Percentiles rank a stretch among this genome's conserved stretches.
Conservation (phyloP, 35 echinoderm and acorn worm species). For the Apostichopus californicus region DNA sequence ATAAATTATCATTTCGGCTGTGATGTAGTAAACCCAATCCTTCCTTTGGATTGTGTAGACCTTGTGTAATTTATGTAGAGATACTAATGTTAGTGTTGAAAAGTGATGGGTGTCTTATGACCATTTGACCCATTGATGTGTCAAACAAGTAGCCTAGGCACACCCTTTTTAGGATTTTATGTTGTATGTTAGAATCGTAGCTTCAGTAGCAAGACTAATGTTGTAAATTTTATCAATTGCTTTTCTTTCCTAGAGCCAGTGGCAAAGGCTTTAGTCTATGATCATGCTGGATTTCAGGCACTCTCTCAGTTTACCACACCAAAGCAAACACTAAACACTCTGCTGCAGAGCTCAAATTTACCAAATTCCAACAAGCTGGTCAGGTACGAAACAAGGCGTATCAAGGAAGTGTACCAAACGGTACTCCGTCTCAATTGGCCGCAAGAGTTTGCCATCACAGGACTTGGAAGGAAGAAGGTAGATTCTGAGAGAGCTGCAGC, state of each 20-base stretch:
- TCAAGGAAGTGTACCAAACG: constrained; percentile 42
- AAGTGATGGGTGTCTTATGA: too few species aligned
- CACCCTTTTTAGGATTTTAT: too few species aligned
- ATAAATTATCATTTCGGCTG: too few species aligned
- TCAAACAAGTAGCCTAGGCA: too few species aligned
- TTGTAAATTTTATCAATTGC: too few species aligned
- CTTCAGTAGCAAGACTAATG: too few species aligned
- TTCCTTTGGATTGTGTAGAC: too few species aligned
- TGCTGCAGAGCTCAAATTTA: neutral
- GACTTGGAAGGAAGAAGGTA: constrained; percentile 57
- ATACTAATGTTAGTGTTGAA: too few species aligned
- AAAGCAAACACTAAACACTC: constrained; percentile 38
- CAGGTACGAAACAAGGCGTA: constrained; percentile 28
- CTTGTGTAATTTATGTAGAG: too few species aligned
- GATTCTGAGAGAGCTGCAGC: constrained; percentile 82
- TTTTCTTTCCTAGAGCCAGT: neutral
- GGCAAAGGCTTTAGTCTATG: neutral
- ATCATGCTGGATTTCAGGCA: neutral
- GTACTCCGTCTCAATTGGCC: constrained; percentile 68
- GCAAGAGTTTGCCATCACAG: constrained; percentile 59
- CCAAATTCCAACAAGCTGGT: neutral
- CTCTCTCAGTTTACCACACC: constrained; percentile 31
- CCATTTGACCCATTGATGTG: too few species aligned
- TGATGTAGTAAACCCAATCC: too few species aligned
- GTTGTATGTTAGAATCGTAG: too few species aligned